These are phyloP conservation scores for Parapristionchus giblindavisi DNA, from an alignment of 2,888 invertebrate species.

Conservation along the genomic window DNA sequence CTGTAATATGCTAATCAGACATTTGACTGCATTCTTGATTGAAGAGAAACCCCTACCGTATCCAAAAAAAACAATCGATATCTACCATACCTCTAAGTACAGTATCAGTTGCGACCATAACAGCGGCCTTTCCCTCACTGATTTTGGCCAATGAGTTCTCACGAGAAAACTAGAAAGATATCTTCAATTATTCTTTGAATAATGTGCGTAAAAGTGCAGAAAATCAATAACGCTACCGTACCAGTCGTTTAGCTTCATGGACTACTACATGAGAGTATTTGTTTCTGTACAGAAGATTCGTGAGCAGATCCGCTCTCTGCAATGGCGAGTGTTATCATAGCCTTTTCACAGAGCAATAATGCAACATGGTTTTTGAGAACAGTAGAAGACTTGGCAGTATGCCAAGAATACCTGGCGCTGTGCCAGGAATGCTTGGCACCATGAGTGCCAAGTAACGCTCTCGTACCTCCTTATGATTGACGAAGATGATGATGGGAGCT, in stretches of 20 bases:
- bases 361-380: no score
- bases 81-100: slow-evolving; percentile 81
- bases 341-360: no score
- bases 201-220: no score
- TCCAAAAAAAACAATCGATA: no score
- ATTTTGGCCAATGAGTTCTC: slow-evolving; percentile 96
- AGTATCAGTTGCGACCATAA: slow-evolving; percentile 97
- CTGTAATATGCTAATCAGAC: no score
- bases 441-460: not conserved
- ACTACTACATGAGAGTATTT: slow-evolving; percentile 94
- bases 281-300: slow-evolving; percentile 94
- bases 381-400: no score
- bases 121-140: slow-evolving; percentile 94
- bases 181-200: no score
- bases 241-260: slow-evolving; percentile 98
- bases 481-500: slow-evolving; percentile 98
- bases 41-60: no score
- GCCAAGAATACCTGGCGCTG: no score
- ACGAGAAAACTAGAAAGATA: slow-evolving; percentile 92
- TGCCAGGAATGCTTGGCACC: not conserved
- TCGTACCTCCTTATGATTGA: slow-evolving; percentile 91
- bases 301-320: slow-evolving; percentile 90
- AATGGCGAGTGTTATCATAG: no score
- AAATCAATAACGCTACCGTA: not conserved
- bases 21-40: no score